Evolutionary conservation across 2,113 vertebrate species (phyloP), one percentile per base, ranked within the genome.

Genomic region (Phrynocephalus versicolor): DNA sequence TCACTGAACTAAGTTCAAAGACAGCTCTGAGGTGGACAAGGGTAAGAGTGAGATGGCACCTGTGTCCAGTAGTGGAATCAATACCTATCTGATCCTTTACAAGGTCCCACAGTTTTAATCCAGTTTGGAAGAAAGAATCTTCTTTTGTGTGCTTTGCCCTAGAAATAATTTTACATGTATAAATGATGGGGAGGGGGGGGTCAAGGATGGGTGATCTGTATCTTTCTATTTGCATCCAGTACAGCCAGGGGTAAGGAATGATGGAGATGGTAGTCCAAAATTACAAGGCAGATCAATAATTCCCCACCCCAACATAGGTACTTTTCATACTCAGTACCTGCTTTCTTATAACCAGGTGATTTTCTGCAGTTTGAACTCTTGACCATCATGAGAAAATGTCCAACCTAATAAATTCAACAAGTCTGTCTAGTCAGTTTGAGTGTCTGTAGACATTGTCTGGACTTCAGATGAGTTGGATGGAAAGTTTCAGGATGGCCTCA

Each of bases 381-480:
- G 84, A 78, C 85, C 78, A 62, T 1, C 3, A 35, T 10, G 6
- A 64, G 77, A 71, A 91, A 91, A 60, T 92, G 91, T 93, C 89
- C 70, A 51, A 9, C 55, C 65, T 69, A 15, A 30, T 62, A 84
- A 87, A 81, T 91, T 90, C 84, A 93, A 37, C 64, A 87, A 90
- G 75, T 55, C 45, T 35, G 78, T 58, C 39, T 35, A 86, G 84
- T 91, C 81, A 79, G 23, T 1, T 37, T 33, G 2, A 57, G 25
- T 89, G 85, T 90, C 88, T 92, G 89, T 87, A 86, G 76, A 78
- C 82, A 55, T n/a, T 4, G 35, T 88, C 89, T 92, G 76, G 58
- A 85, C 39, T 88, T 88, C n/a, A 76, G 85, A 72, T 81, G 67
- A 75, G 72, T 72, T 87, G 82, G 80, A 65, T 88, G 92, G 92